Base-by-base conservation (phyloP, 2,888 invertebrate species). In the Carcina quercana region DNA sequence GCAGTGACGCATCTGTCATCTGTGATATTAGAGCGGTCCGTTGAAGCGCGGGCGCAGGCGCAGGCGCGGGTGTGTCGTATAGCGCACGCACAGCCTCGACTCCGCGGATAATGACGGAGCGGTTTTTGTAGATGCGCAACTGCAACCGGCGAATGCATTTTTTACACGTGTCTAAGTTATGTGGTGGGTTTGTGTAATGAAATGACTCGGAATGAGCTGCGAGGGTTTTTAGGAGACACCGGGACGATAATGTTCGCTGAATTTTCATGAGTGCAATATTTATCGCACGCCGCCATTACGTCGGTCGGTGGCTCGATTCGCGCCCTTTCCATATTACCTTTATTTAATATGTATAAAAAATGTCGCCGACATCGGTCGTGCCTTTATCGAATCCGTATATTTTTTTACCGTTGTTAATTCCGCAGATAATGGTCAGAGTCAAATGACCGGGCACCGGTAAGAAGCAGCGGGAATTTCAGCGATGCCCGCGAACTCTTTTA, bases 321-420 rank as follows among this genome's bases (percentile, higher is more conserved):
- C 56, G 61, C 57, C 61, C 59, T 59, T 61, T 56, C 65, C 69
- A 59, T 61, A 59, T 59, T 57, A 68, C 63, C 66, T 70, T 66
- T 65, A 65, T 66, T 70, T 61, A n/a, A 67, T 67, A 59, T 58
- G 59, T n/a, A 60, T 58, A 79, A 80, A 80, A 80, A 79, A 60
- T 50, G 50, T 57, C 58, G 60, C 53, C 69, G 61, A 60, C 73
- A 62, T 59, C 67, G 63, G 63, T 63, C 70, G 72, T 68, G 70
- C 70, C 66, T 79, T 73, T 73, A 78, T 79, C 70, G 69, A 68
- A 73, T 64, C 63, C 58, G 63, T 13, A 31, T 61, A 53, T 68
- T 75, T 82, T 82, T 79, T 75, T 69, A 61, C 56, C 57, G 68
- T 61, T 65, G 71, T 78, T 82, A 82, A 83, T 83, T 82, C 79